Percentiles rank a stretch among this genome's conserved stretches.
Evolutionary conservation across 2,797 vertebrate genomes (phyloP).

Genomic region (Hemibagrus guttatus): DNA sequence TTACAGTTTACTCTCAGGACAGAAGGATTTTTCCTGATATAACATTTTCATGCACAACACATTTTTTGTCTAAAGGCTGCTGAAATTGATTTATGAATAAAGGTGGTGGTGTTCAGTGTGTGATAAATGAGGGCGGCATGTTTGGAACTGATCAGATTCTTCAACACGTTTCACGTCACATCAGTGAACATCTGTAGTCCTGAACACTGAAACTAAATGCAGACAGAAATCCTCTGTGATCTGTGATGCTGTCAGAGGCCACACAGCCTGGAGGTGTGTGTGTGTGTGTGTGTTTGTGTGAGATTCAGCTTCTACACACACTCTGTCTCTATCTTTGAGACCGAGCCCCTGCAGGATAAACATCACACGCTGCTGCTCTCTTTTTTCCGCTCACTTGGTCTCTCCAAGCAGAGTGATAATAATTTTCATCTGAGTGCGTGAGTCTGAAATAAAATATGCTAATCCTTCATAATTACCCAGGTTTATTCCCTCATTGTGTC

Average conservation of each 20-base stretch:
- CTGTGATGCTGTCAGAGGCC: constrained; percentile 23
- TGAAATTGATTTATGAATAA: background rate
- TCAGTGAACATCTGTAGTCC: background rate
- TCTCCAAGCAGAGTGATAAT: background rate
- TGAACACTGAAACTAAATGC: background rate
- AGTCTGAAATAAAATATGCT: constrained; percentile 21
- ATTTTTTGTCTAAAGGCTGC: background rate
- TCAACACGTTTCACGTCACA: background rate
- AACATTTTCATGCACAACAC: background rate
- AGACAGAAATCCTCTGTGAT: constrained; percentile 19
- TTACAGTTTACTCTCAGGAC: background rate
- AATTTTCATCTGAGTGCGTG: background rate
- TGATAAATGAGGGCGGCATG: background rate
- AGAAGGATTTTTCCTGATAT: background rate
- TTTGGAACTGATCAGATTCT: background rate
- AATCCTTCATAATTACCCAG: constrained; percentile 2
- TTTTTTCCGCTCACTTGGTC: background rate
- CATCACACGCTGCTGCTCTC: constrained; percentile 28
- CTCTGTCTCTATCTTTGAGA: constrained; percentile 10
- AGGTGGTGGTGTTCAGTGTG: background rate
- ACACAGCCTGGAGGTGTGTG: constrained; percentile 6
- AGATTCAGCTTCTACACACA: constrained; percentile 3
- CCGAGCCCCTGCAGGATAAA: constrained; percentile 33
- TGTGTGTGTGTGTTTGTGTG: background rate
- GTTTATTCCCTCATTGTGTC: constrained; percentile 9